A percentile compares a stretch with the other conserved stretches of the same genome.
Evolutionary conservation across 1,140 invertebrate genomes (phyloP).

Genomic region (Panonychus citri): DNA sequence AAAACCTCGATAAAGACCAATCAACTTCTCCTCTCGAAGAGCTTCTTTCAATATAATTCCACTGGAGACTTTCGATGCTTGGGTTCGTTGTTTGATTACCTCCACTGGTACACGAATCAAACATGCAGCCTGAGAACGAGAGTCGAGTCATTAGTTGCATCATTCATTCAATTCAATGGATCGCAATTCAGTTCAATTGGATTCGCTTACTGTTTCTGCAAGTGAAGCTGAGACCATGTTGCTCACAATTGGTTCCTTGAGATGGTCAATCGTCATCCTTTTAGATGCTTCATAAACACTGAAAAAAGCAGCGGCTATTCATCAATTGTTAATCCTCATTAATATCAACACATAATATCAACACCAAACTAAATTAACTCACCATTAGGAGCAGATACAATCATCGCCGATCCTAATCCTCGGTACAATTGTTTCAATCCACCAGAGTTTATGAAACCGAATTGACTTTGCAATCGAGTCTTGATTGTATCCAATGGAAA

Average conservation of each 20-base stretch:
- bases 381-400: constrained; percentile 64
- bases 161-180: too few relatives aligned
- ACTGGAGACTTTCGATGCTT: constrained; percentile 33
- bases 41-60: constrained; percentile 35
- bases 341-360: not conserved
- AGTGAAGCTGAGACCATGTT: constrained; percentile 58
- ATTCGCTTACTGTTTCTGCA: constrained; percentile 50
- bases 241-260: constrained; percentile 32
- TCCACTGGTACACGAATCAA: constrained; percentile 74
- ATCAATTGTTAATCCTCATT: not conserved
- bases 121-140: constrained; percentile 41
- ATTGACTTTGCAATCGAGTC: constrained; percentile 64
- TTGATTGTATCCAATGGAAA: constrained; percentile 88
- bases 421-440: constrained; percentile 70
- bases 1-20: constrained; percentile 71
- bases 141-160: not conserved
- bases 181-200: not conserved
- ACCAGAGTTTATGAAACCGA: constrained; percentile 64
- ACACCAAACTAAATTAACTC: constrained; percentile 9
- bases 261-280: not conserved
- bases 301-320: not conserved
- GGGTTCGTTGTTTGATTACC: constrained; percentile 77
- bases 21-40: constrained; percentile 31
- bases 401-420: constrained; percentile 52
- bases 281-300: constrained; percentile 66